Percentiles rank a stretch among this genome's conserved stretches.
phyloP scores from a whole-genome alignment of 1,140 invertebrate species.

The Drosophila nigrodunni region DNA sequence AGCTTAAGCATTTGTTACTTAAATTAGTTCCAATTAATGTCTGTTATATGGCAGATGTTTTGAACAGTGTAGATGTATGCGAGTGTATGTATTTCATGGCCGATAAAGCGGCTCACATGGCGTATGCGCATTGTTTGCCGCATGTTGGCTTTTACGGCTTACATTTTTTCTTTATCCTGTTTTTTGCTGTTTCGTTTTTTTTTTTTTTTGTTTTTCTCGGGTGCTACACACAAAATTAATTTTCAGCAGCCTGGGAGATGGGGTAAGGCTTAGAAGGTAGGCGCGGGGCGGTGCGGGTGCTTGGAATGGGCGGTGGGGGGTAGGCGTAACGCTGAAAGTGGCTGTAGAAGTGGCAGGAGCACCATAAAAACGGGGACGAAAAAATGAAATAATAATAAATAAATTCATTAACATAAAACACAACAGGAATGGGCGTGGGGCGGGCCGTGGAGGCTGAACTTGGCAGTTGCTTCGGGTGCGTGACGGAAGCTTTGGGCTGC shows the following conservation, averaged over 20 bases:
- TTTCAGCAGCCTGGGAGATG: conserved; percentile 39
- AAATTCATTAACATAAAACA: conserved; percentile 81
- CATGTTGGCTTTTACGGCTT: conserved; percentile 65
- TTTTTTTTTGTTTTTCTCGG: conserved; percentile 33
- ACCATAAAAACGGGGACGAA: conserved; percentile 44
- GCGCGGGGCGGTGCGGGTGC: not conserved
- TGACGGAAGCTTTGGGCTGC: conserved; percentile 56
- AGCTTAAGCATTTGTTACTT: no score
- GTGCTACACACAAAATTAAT: conserved; percentile 65
- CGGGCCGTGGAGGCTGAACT: not conserved
- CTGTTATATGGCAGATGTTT: no score
- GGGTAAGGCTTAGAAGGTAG: not conserved
- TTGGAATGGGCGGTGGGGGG: conserved; percentile 1
- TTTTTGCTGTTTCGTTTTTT: not conserved
- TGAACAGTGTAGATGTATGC: no score
- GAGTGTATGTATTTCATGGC: conserved; percentile 36
- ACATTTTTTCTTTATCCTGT: conserved; percentile 15
- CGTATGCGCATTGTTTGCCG: conserved; percentile 64
- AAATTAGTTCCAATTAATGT: no score
- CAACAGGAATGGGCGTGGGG: conserved; percentile 29
- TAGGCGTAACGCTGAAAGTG: conserved; percentile 16
- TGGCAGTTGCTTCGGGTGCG: conserved; percentile 44
- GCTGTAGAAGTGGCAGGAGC: not conserved
- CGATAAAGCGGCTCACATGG: conserved; percentile 57
- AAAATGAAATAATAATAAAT: conserved; percentile 78